Base-by-base conservation (phyloP, 1,140 invertebrate genomes). In the Cepaea nemoralis region DNA sequence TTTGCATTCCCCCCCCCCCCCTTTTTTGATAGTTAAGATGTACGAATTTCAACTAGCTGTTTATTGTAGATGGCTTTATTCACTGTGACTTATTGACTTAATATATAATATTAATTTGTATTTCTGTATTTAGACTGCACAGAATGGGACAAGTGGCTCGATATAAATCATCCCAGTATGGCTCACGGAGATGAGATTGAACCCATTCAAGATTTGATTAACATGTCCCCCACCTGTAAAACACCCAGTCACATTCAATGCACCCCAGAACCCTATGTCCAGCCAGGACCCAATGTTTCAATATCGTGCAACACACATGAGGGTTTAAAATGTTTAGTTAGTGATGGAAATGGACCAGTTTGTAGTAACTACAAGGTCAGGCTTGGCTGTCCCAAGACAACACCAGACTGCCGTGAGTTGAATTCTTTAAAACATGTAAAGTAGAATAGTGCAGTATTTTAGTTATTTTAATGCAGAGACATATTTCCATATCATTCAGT, bases 301-400 rank as follows among this genome's bases (percentile, higher is more conserved):
- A 93, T 95, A 0, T 93, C 94, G 66, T 97, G 96, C 87, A 94
- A 93, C 85, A 86, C 96, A 40, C 93, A 95, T 86, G 91, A 92
- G 40, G 96, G 96, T 0, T 91, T 96, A 0, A 88, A 94, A 14
- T 97, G 96, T 87, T 87, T 92, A 27, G 87, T 89, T n/a, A 77
- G 37, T n/a, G 78, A 88, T 50, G 86, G 87, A 76, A 77, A 83
- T 14, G 85, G 71, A 0, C 77, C 84, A 1, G 39, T 69, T n/a
- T 90, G 89, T 67, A 83, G 83, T 69, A 86, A 90, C 80, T 90
- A 90, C 71, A 88, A 88, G 85, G 88, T 87, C 42, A 77, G 89
- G 75, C 84, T 90, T 27, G 87, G 86, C 2, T 90, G 89, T 81
- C 81, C 87, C 66, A 87, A 85, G 59, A 74, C 82, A 50, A 86